Conservation (phyloP, 2,113 vertebrate species). For the Gnathonemus longibarbis region DNA sequence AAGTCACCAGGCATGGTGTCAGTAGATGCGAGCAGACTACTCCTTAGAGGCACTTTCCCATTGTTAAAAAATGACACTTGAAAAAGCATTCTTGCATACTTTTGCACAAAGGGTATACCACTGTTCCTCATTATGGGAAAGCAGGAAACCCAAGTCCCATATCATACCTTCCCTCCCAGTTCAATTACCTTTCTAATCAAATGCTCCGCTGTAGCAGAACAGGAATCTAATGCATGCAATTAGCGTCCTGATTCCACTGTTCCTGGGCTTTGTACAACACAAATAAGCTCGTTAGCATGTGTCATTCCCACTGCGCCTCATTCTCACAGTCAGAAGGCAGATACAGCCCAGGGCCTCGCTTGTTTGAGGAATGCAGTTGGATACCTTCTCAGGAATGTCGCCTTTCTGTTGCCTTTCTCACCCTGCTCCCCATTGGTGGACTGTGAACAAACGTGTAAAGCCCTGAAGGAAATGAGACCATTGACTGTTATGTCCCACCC, state of each 20-base stretch:
- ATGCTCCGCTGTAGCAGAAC: slow-evolving; percentile 33
- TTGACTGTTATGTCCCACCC: slow-evolving; percentile 6
- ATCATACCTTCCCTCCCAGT: slow-evolving; percentile 38
- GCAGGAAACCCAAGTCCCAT: slow-evolving; percentile 41
- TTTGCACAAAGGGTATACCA: slow-evolving; percentile 24
- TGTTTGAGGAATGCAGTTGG: not conserved
- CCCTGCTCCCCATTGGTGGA: not conserved
- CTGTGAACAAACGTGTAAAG: slow-evolving; percentile 41
- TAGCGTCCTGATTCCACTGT: slow-evolving; percentile 36
- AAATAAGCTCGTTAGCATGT: slow-evolving; percentile 21
- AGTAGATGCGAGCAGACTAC: not conserved
- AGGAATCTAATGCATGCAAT: slow-evolving; percentile 39
- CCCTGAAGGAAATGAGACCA: slow-evolving; percentile 26
- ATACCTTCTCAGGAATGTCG: slow-evolving; percentile 15
- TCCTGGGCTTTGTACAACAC: slow-evolving; percentile 26
- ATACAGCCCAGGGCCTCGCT: not conserved
- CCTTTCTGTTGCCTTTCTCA: slow-evolving; percentile 20
- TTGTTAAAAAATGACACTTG: not conserved
- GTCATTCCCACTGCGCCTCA: not conserved
- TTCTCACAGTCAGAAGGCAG: not conserved
- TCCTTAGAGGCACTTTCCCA: not conserved
- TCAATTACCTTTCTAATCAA: slow-evolving; percentile 60
- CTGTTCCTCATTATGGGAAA: slow-evolving; percentile 28
- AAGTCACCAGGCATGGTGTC: not conserved
- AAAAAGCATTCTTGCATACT: slow-evolving; percentile 28